phyloP scores from a whole-genome alignment of 2,113 vertebrate species.

The Mirounga angustirostris region DNA sequence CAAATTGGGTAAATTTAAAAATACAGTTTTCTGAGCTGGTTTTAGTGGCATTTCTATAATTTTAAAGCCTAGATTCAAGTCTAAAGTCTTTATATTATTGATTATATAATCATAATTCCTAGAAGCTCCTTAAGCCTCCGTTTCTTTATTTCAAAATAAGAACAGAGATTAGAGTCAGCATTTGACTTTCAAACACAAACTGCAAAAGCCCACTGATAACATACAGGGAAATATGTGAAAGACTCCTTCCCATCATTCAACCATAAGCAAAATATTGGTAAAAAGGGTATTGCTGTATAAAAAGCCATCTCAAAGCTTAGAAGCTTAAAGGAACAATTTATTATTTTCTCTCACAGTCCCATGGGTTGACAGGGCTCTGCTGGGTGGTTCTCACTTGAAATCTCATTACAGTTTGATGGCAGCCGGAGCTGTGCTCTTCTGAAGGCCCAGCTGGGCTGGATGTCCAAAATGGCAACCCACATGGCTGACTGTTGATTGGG shows the following conservation, averaged over 20 bases:
- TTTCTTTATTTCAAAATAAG: constrained; percentile 40
- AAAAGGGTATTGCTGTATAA: neutral
- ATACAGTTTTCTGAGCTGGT: neutral
- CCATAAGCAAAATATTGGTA: neutral
- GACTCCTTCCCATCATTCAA: neutral
- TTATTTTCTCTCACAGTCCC: neutral
- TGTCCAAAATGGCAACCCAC: neutral
- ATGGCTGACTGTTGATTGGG: neutral
- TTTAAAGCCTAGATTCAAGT: constrained; percentile 56
- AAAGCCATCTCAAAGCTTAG: neutral
- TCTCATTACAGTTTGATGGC: neutral
- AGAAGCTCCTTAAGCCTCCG: neutral
- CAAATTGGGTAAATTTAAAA: constrained; percentile 13
- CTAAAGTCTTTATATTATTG: neutral
- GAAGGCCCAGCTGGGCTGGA: neutral
- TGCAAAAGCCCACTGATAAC: neutral
- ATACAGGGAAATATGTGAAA: neutral
- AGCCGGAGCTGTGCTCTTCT: neutral
- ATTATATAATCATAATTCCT: neutral
- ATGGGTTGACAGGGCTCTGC: neutral
- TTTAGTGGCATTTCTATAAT: neutral
- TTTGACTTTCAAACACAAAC: neutral
- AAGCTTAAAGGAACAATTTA: neutral
- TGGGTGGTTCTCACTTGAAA: neutral
- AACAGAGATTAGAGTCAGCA: neutral